Conservation (phyloP, 1,140 invertebrate genomes). For the Magallana gigas region DNA sequence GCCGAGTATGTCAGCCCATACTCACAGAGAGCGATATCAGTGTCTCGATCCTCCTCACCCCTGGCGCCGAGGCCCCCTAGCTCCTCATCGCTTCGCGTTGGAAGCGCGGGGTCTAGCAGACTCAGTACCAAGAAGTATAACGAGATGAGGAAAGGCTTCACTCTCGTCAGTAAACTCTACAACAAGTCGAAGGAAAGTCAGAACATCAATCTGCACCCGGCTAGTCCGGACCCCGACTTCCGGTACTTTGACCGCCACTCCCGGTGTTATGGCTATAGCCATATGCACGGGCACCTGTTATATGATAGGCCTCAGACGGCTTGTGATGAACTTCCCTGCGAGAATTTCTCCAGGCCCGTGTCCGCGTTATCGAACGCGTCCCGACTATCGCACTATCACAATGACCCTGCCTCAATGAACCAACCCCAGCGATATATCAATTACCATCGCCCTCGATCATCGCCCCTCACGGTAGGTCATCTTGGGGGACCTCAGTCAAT, state of each 20-base stretch:
- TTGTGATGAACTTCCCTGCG: slow-evolving; percentile 56
- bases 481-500: too few species aligned
- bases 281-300: slow-evolving; percentile 58
- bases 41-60: slow-evolving; percentile 50
- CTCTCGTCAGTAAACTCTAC: slow-evolving; percentile 66
- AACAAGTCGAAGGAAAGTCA: slow-evolving; percentile 52
- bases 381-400: slow-evolving; percentile 45
- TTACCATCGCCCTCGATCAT: slow-evolving; percentile 62
- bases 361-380: slow-evolving; percentile 49
- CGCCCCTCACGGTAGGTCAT: slow-evolving; percentile 60
- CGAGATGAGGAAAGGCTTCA: slow-evolving; percentile 60
- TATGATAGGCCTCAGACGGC: slow-evolving; percentile 60
- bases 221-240: slow-evolving; percentile 63
- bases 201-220: slow-evolving; percentile 62
- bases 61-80: slow-evolving; percentile 41
- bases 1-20: slow-evolving; percentile 28
- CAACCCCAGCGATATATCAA: slow-evolving; percentile 65
- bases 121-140: slow-evolving; percentile 46
- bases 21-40: slow-evolving; percentile 45
- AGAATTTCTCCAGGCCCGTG: slow-evolving; percentile 47
- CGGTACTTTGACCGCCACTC: slow-evolving; percentile 66
- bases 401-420: slow-evolving; percentile 53
- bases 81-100: slow-evolving; percentile 50
- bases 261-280: slow-evolving; percentile 61
- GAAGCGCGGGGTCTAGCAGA: slow-evolving; percentile 59